Evolutionary conservation across 1,140 invertebrate species (phyloP), one percentile per base, ranked within the genome.

Genomic region (Harlomillsia oculata): DNA sequence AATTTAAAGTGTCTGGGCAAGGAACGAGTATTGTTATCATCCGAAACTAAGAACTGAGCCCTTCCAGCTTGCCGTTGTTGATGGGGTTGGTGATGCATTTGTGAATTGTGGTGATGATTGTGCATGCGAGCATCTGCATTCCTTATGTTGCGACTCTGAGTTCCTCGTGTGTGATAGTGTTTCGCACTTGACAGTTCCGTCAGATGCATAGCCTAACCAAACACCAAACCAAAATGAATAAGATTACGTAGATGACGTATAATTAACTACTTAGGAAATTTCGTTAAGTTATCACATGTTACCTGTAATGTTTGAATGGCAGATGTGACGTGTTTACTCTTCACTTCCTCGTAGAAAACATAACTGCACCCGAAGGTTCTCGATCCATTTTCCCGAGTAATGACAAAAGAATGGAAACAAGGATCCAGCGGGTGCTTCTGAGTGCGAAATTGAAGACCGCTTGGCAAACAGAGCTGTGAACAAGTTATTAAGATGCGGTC

Each of bases 381-480:
- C 58, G 84, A 84, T 40, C 95, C 96, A 81, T 98, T 92, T 77
- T 97, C 93, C 67, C 85, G 81, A 18, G 95, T 98, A 39, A 97
- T 90, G 8, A 97, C 81, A 77, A 98, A 99, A 43, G 92, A 90
- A 72, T 99, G 96, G 77, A 97, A 97, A 61, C 79, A 80, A 14
- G 93, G 85, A 61, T 87, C 83, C 58, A 90, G 79, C 41, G 82
- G 80, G 72, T 96, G 87, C 72, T 91, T 93, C 71, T 97, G 91
- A 4, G 93, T 97, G 49, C 87, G 81, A 75, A 99, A 97, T 65
- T 85, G 80, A 16, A 98, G 73, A 41, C 95, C 94, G 72, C 85
- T 84, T 32, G 95, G 95, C 68, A 97, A 76, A 71, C 89, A 94
- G 28, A 99, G 77, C 88, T 94, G 72, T 50, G 74, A 75, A 59